phyloP scores from a whole-genome alignment of 2,113 vertebrate genomes.

The Bubo scandiacus region DNA sequence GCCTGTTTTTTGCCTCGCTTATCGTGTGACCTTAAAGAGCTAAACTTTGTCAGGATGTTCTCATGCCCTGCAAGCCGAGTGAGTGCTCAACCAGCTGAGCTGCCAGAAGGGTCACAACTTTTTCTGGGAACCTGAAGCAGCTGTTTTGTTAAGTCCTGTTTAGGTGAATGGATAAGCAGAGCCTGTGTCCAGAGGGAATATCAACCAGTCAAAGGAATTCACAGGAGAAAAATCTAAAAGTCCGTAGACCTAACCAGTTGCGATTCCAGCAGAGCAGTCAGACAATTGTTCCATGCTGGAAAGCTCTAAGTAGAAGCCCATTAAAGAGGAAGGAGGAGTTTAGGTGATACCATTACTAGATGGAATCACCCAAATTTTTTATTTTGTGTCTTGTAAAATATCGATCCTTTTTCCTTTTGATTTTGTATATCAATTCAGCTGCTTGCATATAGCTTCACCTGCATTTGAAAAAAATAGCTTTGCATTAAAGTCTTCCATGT shows the following conservation, averaged over 20 bases:
- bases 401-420: not conserved
- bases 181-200: not conserved
- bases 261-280: not conserved
- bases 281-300: not conserved
- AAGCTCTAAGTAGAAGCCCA: not conserved
- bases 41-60: not conserved
- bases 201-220: not conserved
- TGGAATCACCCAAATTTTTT: not conserved
- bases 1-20: not conserved
- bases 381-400: not conserved
- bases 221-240: not conserved
- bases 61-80: not conserved
- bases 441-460: not conserved
- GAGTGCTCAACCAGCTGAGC: not conserved
- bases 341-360: not conserved
- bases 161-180: not conserved
- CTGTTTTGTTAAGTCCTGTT: not conserved
- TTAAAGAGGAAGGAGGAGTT: not conserved
- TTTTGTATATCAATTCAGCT: not conserved
- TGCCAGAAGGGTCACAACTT: not conserved
- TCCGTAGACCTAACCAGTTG: fast-evolving
- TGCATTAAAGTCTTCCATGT: not conserved
- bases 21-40: not conserved
- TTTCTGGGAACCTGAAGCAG: not conserved
- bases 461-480: not conserved